Evolutionary conservation across 2,797 vertebrate species (phyloP).

Genomic region (Gymnoscopelus microlampas): DNA sequence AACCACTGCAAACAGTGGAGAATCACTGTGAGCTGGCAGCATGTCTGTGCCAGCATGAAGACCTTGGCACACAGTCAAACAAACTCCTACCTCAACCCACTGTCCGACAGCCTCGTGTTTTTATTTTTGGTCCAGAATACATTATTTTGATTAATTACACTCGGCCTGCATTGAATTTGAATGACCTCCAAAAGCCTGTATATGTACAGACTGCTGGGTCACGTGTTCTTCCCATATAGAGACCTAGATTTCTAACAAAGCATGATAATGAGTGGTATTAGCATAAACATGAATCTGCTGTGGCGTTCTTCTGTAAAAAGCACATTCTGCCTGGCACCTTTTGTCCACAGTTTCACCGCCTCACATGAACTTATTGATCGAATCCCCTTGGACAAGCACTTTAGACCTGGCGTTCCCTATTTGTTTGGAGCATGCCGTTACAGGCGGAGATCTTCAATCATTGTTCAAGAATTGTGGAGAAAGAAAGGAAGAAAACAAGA

Average conservation of each 20-base stretch:
- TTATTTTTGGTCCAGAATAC: slow-evolving; percentile 33
- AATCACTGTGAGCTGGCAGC: slow-evolving; percentile 25
- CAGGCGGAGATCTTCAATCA: too few species aligned
- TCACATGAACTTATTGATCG: neutral
- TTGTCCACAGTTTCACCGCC: slow-evolving; percentile 41
- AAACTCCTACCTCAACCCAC: slow-evolving; percentile 20
- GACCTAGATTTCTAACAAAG: slow-evolving; percentile 56
- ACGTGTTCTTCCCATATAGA: slow-evolving; percentile 54
- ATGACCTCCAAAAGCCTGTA: slow-evolving; percentile 69
- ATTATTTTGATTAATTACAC: slow-evolving; percentile 75
- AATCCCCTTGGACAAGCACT: too few species aligned
- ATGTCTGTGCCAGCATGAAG: slow-evolving; percentile 36
- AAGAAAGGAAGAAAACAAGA: too few species aligned
- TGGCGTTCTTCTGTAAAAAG: slow-evolving; percentile 28
- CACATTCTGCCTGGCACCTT: slow-evolving; percentile 42
- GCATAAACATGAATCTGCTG: slow-evolving; percentile 60
- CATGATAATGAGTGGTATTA: slow-evolving; percentile 66
- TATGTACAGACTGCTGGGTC: slow-evolving; percentile 47
- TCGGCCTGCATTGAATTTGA: slow-evolving; percentile 63
- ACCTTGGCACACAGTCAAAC: slow-evolving; percentile 48
- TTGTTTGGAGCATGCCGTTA: too few species aligned
- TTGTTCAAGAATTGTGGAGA: too few species aligned
- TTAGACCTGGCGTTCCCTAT: too few species aligned
- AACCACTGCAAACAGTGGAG: slow-evolving; percentile 3
- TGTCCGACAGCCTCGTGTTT: slow-evolving; percentile 50